Evolutionary conservation across 2,888 invertebrate species (phyloP).

Genomic region (Vanessa cardui): DNA sequence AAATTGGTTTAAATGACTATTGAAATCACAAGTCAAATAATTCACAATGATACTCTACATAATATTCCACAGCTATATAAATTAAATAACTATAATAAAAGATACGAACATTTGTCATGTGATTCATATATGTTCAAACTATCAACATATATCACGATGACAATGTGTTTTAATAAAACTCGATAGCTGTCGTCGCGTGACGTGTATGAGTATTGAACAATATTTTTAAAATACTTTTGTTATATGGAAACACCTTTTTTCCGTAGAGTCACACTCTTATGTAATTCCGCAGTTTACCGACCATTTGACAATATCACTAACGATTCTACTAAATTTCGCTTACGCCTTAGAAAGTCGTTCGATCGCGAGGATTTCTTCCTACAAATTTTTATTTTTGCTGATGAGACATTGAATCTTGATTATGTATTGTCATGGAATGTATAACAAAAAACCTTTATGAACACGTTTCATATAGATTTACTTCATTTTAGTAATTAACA

Average conservation of each 20-base stretch:
- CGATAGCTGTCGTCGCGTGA: neutral
- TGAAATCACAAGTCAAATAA: no score
- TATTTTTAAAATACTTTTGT: neutral
- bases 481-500: no score
- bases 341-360: constrained; percentile 30
- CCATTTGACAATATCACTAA: constrained; percentile 37
- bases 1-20: no score
- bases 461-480: neutral
- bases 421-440: constrained; percentile 26
- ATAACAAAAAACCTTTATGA: neutral
- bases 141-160: no score
- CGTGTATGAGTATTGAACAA: neutral
- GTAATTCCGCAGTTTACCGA: constrained; percentile 24
- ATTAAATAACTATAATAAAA: no score
- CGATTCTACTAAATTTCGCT: constrained; percentile 34
- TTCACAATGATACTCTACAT: no score
- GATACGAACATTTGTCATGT: no score
- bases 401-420: constrained; percentile 32
- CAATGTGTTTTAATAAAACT: no score
- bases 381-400: constrained; percentile 30
- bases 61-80: no score
- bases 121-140: no score
- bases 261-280: neutral
- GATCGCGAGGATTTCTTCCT: constrained; percentile 29
- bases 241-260: neutral